A percentile compares a stretch with the other conserved stretches of the same genome.
Evolutionary conservation across 2,888 invertebrate species (phyloP).

Genomic region (Cartodere bifasciata): DNA sequence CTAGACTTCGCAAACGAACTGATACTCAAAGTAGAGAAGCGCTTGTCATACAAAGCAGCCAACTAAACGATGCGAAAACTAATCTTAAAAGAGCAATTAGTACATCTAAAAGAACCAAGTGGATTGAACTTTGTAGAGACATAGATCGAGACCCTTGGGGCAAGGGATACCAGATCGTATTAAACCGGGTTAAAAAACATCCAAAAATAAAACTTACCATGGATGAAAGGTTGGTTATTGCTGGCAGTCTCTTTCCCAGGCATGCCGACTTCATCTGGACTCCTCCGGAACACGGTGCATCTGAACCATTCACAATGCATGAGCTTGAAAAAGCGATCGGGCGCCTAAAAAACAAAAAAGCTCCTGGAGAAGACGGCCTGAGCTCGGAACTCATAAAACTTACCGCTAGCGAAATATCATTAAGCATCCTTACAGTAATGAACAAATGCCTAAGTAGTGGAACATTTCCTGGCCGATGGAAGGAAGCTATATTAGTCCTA

Average conservation of each 20-base stretch:
- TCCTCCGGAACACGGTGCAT: no score
- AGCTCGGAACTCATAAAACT: constrained; percentile 9
- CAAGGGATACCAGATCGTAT: constrained; percentile 9
- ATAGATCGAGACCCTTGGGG: constrained; percentile 11
- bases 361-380: constrained; percentile 7
- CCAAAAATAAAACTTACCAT: not conserved
- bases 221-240: not conserved
- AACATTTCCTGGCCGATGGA: no score
- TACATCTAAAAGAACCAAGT: constrained; percentile 5
- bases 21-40: no score
- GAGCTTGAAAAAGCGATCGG: constrained; percentile 2
- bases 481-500: no score
- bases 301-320: constrained; percentile 5
- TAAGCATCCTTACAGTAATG: no score
- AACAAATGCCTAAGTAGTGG: no score
- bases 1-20: no score
- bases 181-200: no score
- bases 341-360: constrained; percentile 5
- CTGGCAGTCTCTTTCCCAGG: no score
- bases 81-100: constrained; percentile 5
- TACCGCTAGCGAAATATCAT: no score
- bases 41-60: not conserved
- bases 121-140: constrained; percentile 7
- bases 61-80: constrained; percentile 2
- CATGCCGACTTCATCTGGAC: no score